A percentile compares a stretch with the other conserved stretches of the same genome.
Evolutionary conservation across 1,140 invertebrate genomes (phyloP).

Genomic region (Drosophila sechellia): DNA sequence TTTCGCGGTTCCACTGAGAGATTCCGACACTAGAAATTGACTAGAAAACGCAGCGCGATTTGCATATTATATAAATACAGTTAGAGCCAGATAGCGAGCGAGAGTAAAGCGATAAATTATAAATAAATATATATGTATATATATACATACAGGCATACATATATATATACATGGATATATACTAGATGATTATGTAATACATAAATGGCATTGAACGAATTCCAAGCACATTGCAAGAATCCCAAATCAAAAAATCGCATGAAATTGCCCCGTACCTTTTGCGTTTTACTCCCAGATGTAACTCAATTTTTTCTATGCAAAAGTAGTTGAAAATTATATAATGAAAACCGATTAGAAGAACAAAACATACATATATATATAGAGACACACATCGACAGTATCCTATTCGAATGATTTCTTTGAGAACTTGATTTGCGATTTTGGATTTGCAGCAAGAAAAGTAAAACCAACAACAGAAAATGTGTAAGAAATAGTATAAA

Average conservation of each 20-base stretch:
- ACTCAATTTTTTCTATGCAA: conserved; percentile 45
- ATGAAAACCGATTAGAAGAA: conserved; percentile 17
- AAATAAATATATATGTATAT: conserved; percentile 32
- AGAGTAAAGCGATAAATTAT: conserved; percentile 21
- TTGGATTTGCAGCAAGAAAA: conserved; percentile 12
- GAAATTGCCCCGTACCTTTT: conserved; percentile 3
- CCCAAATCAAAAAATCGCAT: conserved; percentile 21
- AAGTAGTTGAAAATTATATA: conserved; percentile 41
- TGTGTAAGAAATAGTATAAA: conserved; percentile 29
- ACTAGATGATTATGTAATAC: conserved; percentile 73
- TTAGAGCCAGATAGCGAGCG: conserved; percentile 40
- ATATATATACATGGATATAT: conserved; percentile 47
- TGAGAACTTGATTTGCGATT: conserved; percentile 18
- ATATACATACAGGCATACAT: conserved; percentile 41
- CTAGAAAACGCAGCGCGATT: conserved; percentile 66
- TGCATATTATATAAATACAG: conserved; percentile 53
- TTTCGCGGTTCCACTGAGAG: conserved; percentile 20
- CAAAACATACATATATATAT: neutral
- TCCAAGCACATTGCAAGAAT: conserved; percentile 52
- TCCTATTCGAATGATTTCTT: conserved; percentile 43
- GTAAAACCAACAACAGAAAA: conserved; percentile 27
- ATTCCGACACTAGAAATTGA: conserved; percentile 39
- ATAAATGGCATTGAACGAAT: conserved; percentile 49
- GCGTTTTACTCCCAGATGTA: conserved; percentile 19
- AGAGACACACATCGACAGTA: conserved; percentile 36